phyloP scores from a whole-genome alignment of 2,797 vertebrate genomes.

The Neosalanx taihuensis region DNA sequence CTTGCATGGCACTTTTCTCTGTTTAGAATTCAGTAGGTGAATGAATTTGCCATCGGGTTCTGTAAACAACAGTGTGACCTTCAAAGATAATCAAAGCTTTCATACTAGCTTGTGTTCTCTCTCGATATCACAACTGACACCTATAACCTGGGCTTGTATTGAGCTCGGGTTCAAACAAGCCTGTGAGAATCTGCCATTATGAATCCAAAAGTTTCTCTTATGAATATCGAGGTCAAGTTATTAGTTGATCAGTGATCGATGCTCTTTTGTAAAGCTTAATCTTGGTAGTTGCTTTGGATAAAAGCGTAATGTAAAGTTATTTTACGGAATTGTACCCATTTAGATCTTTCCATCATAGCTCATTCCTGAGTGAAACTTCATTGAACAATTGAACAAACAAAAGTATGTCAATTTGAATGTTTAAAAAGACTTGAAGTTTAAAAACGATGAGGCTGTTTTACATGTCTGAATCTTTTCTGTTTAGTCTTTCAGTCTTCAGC shows the following conservation, averaged over 20 bases:
- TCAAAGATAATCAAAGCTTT: slow-evolving; percentile 41
- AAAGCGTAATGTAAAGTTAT: too few species aligned
- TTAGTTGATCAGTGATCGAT: not conserved
- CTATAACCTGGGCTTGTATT: slow-evolving; percentile 8
- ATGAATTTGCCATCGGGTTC: slow-evolving; percentile 36
- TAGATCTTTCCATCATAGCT: not conserved
- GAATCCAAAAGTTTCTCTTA: not conserved
- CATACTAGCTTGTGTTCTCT: slow-evolving; percentile 31
- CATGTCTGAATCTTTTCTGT: too few species aligned
- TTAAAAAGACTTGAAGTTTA: not conserved
- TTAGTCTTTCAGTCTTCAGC: too few species aligned
- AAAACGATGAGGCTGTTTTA: too few species aligned
- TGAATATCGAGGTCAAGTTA: not conserved
- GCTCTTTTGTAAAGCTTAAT: too few species aligned
- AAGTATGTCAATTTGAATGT: not conserved
- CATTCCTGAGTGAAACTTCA: not conserved
- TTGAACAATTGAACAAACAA: not conserved
- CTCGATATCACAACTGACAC: slow-evolving; percentile 22
- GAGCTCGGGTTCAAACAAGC: slow-evolving; percentile 7
- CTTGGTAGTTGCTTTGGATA: too few species aligned
- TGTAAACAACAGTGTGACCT: slow-evolving; percentile 37
- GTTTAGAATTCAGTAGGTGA: slow-evolving; percentile 38
- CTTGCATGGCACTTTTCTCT: slow-evolving; percentile 26
- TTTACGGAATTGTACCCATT: not conserved
- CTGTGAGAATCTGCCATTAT: not conserved